Base-by-base conservation (phyloP, 2,113 vertebrate genomes). In the Mohoua ochrocephala region DNA sequence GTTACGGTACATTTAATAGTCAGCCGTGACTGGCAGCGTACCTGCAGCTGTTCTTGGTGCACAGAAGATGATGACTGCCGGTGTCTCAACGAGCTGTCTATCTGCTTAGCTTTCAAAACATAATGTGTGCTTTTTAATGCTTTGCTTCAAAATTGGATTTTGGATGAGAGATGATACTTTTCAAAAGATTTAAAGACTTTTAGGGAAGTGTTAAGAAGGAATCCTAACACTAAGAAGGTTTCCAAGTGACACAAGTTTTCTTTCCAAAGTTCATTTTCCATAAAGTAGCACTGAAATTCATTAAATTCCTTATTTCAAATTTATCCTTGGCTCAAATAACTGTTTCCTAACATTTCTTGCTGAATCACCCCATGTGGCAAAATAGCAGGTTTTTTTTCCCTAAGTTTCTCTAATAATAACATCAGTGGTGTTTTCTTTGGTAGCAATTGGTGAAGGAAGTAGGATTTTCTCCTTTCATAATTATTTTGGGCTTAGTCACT, bases 81-180 rank as follows among this genome's bases (percentile, higher is more conserved):
- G n/a, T 20, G 30, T 71, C 65, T 39, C 74, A 23, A 7, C 0
- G 1, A 71, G 30, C 27, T 85, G 15, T 28, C 57, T 77, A 5
- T 39, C 60, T 82, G 52, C 65, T 93, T 74, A 75, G 50, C 47
- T 89, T 84, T 56, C 60, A 54, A 68, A 94, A 75, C 37, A 33
- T 42, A 74, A 49, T 1, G 8, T 44, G 37, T 19, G 16, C 23
- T 71, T 81, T 56, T 56, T 82, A 79, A 78, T 13, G 16, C 7
- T 82, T 68, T 63, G 6, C 31, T 78, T 91, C 44, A 60, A 80
- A 95, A 87, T 68, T 28, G 10, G 61, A 65, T 75, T 73, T 7
- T 61, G 37, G 64, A 28, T 61, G n/a, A 21, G 35, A 87, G 37
- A 53, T 54, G 20, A 21, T 74, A 81, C 76, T 89, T 94, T 96